Evolutionary conservation across 2,888 invertebrate species (phyloP), one percentile per base, ranked within the genome.

Genomic region (Phymatocera aterrima): DNA sequence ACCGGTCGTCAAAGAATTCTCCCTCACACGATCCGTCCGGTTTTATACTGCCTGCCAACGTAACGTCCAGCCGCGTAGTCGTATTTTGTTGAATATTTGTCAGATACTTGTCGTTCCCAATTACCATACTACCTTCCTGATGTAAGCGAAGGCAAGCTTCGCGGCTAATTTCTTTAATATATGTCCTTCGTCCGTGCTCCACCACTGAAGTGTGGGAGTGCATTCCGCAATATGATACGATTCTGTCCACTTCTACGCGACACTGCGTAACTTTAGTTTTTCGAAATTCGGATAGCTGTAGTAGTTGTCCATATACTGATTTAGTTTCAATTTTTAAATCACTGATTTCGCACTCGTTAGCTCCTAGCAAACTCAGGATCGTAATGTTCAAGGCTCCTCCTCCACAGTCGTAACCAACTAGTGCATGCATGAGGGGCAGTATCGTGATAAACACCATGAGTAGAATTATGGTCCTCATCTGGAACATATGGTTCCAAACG

Each of bases 221-320:
- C 77, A 77, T 77, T 0, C 80, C 81, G 34, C 81, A 82, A 46
- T 80, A 43, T 21, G 77, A 77, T 10, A 83, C 77, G 5, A 74
- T 79, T 0, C 81, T 46, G 34, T 48, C 51, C 12, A 79, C 60
- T n/a, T n/a, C n/a, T n/a, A n/a, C n/a, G n/a, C n/a, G n/a, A n/a
- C n/a, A n/a, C n/a, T n/a, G n/a, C n/a, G 28, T 15, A 79, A 79
- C 15, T 77, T 51, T n/a, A n/a, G n/a, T n/a, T n/a, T n/a, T n/a
- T n/a, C n/a, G n/a, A n/a, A n/a, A n/a, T n/a, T n/a, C n/a, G n/a
- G n/a, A n/a, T n/a, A n/a, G n/a, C n/a, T n/a, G n/a, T n/a, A n/a
- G n/a, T n/a, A n/a, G n/a, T n/a, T n/a, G n/a, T n/a, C n/a, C n/a
- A 12, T 80, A 78, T 0, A 61, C 65, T 24, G 48, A 12, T 12